phyloP scores from a whole-genome alignment of 2,797 vertebrate species.

The Sebastolobus altivelis region DNA sequence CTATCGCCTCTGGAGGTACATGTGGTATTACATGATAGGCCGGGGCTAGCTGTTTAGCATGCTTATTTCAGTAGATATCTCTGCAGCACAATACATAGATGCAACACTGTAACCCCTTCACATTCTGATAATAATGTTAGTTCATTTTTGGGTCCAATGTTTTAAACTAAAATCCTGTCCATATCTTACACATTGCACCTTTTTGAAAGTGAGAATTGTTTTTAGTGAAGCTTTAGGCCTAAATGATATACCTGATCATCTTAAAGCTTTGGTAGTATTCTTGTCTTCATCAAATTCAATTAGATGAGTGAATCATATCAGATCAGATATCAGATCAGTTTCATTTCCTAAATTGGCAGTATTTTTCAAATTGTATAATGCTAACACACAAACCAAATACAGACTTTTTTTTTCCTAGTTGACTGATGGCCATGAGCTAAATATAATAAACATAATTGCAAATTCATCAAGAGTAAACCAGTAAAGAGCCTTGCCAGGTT shows the following conservation, averaged over 20 bases:
- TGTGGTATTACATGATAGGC: not conserved
- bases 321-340: not conserved
- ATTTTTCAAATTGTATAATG: not conserved
- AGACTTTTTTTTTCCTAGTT: not conserved
- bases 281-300: not conserved
- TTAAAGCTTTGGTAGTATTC: not conserved
- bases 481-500: not conserved
- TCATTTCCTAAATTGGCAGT: slow-evolving; percentile 6
- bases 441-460: not conserved
- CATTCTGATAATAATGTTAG: not conserved
- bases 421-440: not conserved
- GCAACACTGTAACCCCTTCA: not conserved
- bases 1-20: not conserved
- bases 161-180: not conserved
- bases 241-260: not conserved
- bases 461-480: not conserved
- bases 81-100: not conserved
- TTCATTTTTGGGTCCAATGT: not conserved
- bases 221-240: not conserved
- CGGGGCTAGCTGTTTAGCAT: not conserved
- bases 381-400: not conserved
- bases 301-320: not conserved
- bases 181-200: not conserved
- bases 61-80: not conserved
- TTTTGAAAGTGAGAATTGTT: not conserved